Evolutionary conservation across 1,140 invertebrate species (phyloP).

Genomic region (Pomacea maculata): DNA sequence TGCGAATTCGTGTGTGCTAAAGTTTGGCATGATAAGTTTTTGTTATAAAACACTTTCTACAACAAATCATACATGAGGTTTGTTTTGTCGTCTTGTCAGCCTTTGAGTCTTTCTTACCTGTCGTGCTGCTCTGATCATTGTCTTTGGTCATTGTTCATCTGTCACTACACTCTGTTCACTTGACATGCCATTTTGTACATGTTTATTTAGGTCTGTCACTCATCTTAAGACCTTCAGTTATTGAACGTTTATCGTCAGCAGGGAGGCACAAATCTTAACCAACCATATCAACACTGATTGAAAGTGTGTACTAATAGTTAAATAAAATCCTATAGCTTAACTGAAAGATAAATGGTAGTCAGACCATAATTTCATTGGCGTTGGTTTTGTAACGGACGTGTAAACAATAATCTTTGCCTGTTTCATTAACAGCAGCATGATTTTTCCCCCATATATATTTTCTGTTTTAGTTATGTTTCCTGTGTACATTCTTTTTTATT

Average conservation of each 20-base stretch:
- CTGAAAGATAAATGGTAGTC: background rate
- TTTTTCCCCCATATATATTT: background rate
- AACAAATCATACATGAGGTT: background rate
- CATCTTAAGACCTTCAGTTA: background rate
- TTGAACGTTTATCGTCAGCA: too few species aligned
- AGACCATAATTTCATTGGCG: background rate
- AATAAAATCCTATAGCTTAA: background rate
- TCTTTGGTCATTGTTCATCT: background rate
- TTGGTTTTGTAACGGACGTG: background rate
- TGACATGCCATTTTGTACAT: background rate
- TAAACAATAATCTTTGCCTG: background rate
- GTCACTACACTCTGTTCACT: background rate
- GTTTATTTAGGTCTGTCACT: background rate
- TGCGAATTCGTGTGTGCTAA: background rate
- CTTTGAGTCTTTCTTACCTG: background rate
- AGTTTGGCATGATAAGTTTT: background rate
- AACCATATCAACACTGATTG: too few species aligned
- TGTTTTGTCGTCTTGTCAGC: background rate
- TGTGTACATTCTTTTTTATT: constrained; percentile 6
- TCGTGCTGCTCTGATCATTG: background rate
- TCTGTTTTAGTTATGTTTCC: background rate
- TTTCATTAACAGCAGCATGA: background rate
- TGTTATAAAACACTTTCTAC: background rate
- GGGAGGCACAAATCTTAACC: too few species aligned
- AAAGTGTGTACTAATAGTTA: too few species aligned